Conservation (phyloP, 2,888 invertebrate species). For the Elmis aenea region DNA sequence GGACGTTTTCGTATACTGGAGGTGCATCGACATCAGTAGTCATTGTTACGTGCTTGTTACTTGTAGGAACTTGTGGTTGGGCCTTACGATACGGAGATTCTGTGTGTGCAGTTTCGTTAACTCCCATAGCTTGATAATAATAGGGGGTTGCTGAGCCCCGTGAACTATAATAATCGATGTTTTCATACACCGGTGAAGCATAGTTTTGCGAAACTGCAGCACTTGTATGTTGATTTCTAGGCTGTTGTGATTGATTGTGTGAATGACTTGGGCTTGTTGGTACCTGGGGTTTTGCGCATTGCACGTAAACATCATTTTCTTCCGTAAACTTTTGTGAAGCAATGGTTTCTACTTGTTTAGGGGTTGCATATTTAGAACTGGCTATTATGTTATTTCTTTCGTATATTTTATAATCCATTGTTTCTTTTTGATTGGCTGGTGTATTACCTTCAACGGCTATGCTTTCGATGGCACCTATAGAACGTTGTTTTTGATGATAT, state of each 20-base stretch:
- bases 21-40: conserved; percentile 42
- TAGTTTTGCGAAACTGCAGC: conserved; percentile 32
- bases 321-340: conserved; percentile 41
- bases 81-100: conserved; percentile 65
- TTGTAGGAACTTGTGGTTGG: conserved; percentile 74
- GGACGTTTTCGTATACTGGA: conserved; percentile 51
- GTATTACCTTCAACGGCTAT: conserved; percentile 51
- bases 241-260: conserved; percentile 54
- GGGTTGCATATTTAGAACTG: conserved; percentile 72
- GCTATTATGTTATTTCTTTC: conserved; percentile 73
- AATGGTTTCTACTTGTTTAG: conserved; percentile 65
- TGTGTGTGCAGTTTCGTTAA: conserved; percentile 42
- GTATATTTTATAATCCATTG: conserved; percentile 53
- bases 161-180: conserved; percentile 72
- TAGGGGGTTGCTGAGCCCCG: conserved; percentile 48
- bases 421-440: conserved; percentile 27
- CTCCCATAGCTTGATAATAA: conserved; percentile 54
- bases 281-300: conserved; percentile 43
- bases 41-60: conserved; percentile 39
- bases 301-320: conserved; percentile 46
- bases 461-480: conserved; percentile 62
- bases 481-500: conserved; percentile 49
- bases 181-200: conserved; percentile 66
- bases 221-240: conserved; percentile 32
- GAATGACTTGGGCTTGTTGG: conserved; percentile 51